Conservation (phyloP, 2,888 invertebrate species). For the Scaptomyza flava region DNA sequence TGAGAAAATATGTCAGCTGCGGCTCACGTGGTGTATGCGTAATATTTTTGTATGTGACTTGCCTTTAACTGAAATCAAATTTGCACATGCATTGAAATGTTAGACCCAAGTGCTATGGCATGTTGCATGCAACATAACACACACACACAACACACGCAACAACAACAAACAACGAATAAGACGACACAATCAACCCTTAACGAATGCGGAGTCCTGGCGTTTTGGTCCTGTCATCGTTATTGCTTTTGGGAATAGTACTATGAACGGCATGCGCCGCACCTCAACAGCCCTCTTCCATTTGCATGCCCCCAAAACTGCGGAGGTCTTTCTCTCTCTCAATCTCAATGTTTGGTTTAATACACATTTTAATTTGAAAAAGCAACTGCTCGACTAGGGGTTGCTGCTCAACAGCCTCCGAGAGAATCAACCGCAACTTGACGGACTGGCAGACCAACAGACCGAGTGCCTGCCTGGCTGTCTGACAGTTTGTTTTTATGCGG, state of each 20-base stretch:
- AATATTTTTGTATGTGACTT: slow-evolving; percentile 53
- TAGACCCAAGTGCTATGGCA: slow-evolving; percentile 61
- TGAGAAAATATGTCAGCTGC: slow-evolving; percentile 69
- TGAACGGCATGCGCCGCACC: slow-evolving; percentile 60
- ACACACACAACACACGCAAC: slow-evolving; percentile 22
- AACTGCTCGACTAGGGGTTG: slow-evolving; percentile 34
- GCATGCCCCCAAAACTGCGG: slow-evolving; percentile 38
- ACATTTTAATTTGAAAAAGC: slow-evolving; percentile 74
- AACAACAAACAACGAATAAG: slow-evolving; percentile 18
- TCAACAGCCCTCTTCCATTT: slow-evolving; percentile 33
- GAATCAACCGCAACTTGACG: slow-evolving; percentile 20
- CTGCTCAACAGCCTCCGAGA: slow-evolving; percentile 21
- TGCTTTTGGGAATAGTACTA: slow-evolving; percentile 70
- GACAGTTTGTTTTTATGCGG: slow-evolving; percentile 62
- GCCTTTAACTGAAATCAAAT: slow-evolving; percentile 66
- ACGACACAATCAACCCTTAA: slow-evolving; percentile 51
- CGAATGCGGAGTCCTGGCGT: slow-evolving; percentile 39
- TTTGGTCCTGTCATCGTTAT: slow-evolving; percentile 71
- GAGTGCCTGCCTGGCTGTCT: slow-evolving; percentile 25
- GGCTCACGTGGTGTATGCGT: slow-evolving; percentile 61
- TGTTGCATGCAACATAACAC: slow-evolving; percentile 17
- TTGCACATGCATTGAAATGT: slow-evolving; percentile 79
- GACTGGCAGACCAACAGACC: slow-evolving; percentile 15
- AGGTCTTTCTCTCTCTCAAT: neutral
- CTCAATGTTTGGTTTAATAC: slow-evolving; percentile 46